Evolutionary conservation across 2,888 invertebrate genomes (phyloP), one percentile per base, ranked within the genome.

Genomic region (Leptopilina syphax): DNA sequence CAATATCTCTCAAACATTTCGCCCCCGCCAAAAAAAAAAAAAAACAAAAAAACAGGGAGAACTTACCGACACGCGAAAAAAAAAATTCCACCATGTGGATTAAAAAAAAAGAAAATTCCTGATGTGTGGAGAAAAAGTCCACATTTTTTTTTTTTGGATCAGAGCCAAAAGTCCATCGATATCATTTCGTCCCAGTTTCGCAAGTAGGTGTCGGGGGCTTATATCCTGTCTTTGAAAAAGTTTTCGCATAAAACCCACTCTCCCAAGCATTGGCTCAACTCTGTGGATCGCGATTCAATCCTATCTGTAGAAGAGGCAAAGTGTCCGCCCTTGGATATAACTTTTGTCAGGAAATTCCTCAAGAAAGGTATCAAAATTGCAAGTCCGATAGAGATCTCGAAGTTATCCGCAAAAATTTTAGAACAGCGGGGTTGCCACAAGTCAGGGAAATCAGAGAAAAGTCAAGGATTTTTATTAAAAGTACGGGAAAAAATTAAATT

Each of bases 181-280:
- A 80, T 82, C 84, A 80, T 83, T 80, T 79, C 83, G 83, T 79
- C 84, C 84, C 82, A 86, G 82, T 84, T 85, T 85, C 80, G 79
- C 79, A 81, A 85, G 84, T 82, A 84, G 85, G 85, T 85, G 83
- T 85, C 83, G 81, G 44, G 34, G 44, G 79, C 82, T 83, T 83
- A 82, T 77, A 63, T 77, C 80, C 70, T 68, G 79, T 77, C 70
- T 76, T 65, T 68, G 68, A 66, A 78, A 81, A 83, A 83, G 80
- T 84, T 82, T 83, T 82, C 82, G 81, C 80, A 84, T 79, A 77
- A 81, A 83, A 77, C 77, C 79, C 77, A 77, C 54, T 79, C 79
- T 18, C 18, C 79, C 7, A 5, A 65, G 77, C 77, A 60, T 54
- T 78, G 77, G 81, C 78, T 82, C 82, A 82, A 81, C 73, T 57